A percentile compares a stretch with the other conserved stretches of the same genome.
Conservation (phyloP, 2,113 vertebrate genomes). For the Laterallus jamaicensis region DNA sequence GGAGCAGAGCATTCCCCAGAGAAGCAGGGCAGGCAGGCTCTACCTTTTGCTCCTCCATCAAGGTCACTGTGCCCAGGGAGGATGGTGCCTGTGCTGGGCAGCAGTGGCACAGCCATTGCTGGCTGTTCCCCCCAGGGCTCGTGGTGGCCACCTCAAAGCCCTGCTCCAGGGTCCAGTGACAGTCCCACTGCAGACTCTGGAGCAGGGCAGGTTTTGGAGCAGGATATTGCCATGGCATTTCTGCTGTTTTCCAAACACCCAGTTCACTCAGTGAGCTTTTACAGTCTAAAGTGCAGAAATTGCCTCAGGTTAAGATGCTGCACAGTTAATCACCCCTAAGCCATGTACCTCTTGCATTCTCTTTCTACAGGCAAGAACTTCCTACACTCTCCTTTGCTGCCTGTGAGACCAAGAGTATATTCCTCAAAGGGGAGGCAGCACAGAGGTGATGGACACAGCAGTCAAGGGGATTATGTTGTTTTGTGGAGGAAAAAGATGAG, state of each 20-base stretch:
- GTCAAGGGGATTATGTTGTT: neutral
- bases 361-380: neutral
- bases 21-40: neutral
- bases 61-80: neutral
- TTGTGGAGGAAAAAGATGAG: neutral
- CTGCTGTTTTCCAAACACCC: neutral
- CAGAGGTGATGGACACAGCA: neutral
- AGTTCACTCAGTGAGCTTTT: neutral
- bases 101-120: accelerated
- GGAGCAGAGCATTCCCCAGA: neutral
- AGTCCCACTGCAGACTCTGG: neutral
- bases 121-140: neutral
- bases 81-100: accelerated
- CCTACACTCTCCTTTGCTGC: neutral
- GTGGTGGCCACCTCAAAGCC: accelerated
- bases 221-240: neutral
- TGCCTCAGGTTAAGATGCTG: neutral
- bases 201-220: neutral
- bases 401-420: neutral
- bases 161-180: accelerated
- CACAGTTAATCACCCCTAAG: neutral
- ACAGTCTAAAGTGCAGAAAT: neutral
- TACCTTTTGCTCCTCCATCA: neutral
- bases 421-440: neutral
- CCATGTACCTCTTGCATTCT: neutral